Base-by-base conservation (phyloP, 2,797 vertebrate species). In the Lacerta viridis region DNA sequence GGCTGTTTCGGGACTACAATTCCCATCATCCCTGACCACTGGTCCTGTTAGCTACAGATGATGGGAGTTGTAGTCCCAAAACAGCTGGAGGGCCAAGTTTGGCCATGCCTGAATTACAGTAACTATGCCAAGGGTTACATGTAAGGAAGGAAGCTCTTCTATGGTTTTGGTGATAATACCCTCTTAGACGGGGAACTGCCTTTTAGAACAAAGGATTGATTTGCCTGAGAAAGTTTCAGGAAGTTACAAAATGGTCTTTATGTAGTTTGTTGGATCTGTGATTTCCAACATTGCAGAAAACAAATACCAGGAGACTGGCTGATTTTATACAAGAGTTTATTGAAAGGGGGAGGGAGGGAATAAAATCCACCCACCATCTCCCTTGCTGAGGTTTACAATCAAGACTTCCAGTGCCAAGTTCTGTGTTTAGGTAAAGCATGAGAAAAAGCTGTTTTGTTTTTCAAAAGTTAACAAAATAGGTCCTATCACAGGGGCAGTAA, bases 341-440 rank as follows among this genome's bases (percentile, higher is more conserved):
- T 76, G 83, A 29, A 33, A 50, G 25, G 46, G 71, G 97, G 97
- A 96, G 96, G 95, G 96, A 97, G 61, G 61, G 61, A 36, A 74
- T 74, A 74, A 74, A 96, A 97, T 98, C 98, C 98, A 97, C 98
- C 98, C 98, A 98, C 98, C 91, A 97, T 96, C 95, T 98, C 97
- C 95, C 96, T 97, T 96, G 96, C 97, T 97, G 96, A 97, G 97
- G 98, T 98, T 98, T 98, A 98, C 97, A 98, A 97, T 97, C 97
- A 97, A 97, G 96, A 96, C 96, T 90, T 55, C 90, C 95, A 94
- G 97, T 98, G 98, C 98, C 98, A 98, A 98, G 97, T 98, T 98
- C 97, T 97, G 93, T 97, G 98, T 98, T 98, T 98, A 98, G 98
- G 98, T 98, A 98, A 98, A 97, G 97, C 95, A 97, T 96, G 94